A percentile compares a stretch with the other conserved stretches of the same genome.
These are phyloP conservation scores for Drosophila bifasciata DNA, from an alignment of 1,140 invertebrate genomes.

Conservation along the genomic window DNA sequence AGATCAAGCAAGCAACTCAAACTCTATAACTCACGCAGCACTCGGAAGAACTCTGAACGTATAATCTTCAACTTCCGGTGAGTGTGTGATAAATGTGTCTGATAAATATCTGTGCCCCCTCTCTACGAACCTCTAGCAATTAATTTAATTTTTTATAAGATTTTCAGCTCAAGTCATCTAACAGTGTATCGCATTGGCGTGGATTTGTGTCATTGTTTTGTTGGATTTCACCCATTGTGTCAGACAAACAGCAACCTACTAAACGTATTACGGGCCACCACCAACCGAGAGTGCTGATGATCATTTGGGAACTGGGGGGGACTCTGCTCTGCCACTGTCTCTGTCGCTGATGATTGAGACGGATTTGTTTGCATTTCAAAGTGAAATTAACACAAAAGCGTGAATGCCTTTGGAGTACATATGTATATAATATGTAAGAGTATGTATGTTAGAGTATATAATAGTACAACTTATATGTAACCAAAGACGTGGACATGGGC, in stretches of 20 bases:
- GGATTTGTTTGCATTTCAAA: conserved; percentile 71
- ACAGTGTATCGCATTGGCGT: conserved; percentile 14
- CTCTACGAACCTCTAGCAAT: neutral
- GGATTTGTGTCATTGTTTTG: conserved; percentile 27
- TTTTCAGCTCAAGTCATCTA: conserved; percentile 24
- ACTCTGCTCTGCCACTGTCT: conserved; percentile 2
- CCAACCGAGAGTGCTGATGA: conserved; percentile 41
- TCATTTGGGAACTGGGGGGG: neutral
- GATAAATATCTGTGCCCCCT: neutral
- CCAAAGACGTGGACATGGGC: conserved; percentile 51
- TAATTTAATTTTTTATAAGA: conserved; percentile 9
- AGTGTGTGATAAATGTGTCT: no score
- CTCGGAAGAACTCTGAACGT: no score
- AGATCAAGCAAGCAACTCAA: no score
- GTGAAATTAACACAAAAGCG: conserved; percentile 62
- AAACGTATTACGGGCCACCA: conserved; percentile 21
- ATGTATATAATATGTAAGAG: conserved; percentile 2
- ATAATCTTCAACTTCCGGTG: no score
- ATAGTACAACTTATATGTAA: conserved; percentile 16
- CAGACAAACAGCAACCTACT: conserved; percentile 8
- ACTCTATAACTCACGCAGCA: no score
- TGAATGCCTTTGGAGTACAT: conserved; percentile 22
- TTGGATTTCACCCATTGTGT: conserved; percentile 46
- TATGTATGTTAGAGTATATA: neutral
- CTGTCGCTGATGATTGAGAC: conserved; percentile 49